Conservation (phyloP, 2,113 vertebrate genomes). For the Sula dactylatra region DNA sequence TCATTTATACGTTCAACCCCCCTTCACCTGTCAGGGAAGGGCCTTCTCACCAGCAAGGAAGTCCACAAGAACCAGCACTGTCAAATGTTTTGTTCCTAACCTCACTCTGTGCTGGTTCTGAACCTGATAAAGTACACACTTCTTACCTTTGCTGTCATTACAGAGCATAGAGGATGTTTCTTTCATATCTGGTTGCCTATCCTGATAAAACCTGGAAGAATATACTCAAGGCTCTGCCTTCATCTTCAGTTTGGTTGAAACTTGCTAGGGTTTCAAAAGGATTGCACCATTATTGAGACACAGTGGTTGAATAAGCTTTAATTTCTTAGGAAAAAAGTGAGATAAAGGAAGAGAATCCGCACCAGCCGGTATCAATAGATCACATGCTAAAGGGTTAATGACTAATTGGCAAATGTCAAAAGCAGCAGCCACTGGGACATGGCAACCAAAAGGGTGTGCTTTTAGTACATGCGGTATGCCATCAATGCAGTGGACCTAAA, state of each 20-base stretch:
- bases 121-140: neutral
- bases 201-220: neutral
- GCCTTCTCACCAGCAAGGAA: neutral
- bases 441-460: neutral
- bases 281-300: neutral
- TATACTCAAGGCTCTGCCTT: neutral
- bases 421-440: neutral
- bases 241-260: neutral
- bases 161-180: neutral
- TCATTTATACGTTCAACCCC: neutral
- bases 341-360: neutral
- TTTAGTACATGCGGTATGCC: neutral
- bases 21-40: neutral
- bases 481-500: neutral
- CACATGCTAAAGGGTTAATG: neutral
- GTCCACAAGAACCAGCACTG: accelerated
- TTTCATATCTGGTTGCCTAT: neutral
- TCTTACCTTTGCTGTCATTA: neutral
- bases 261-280: neutral
- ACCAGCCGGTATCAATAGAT: neutral
- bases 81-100: neutral
- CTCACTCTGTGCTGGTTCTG: neutral
- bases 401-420: neutral
- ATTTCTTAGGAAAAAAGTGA: neutral
- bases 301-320: neutral